These are phyloP conservation scores for Myripristis murdjan DNA, from an alignment of 2,797 vertebrate genomes.

Conservation along the genomic window DNA sequence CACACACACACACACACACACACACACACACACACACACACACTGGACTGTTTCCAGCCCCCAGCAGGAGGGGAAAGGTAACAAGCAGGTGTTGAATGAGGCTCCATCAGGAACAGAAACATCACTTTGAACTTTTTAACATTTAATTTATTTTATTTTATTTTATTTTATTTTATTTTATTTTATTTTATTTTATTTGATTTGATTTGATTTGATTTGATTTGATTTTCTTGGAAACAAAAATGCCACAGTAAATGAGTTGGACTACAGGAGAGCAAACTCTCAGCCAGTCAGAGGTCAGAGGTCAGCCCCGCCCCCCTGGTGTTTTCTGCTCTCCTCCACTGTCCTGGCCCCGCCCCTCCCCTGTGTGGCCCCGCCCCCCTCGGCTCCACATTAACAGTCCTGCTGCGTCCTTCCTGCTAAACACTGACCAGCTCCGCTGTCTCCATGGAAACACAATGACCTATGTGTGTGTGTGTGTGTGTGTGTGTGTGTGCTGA, in stretches of 20 bases:
- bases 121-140: too few species aligned
- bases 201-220: too few species aligned
- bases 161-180: too few species aligned
- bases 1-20: not conserved
- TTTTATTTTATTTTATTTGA: too few species aligned
- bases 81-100: too few species aligned
- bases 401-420: constrained; percentile 59
- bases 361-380: not conserved
- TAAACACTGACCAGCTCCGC: constrained; percentile 65
- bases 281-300: too few species aligned
- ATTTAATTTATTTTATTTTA: too few species aligned
- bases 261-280: too few species aligned
- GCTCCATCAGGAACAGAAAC: too few species aligned
- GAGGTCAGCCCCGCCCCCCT: not conserved
- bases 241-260: too few species aligned
- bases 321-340: constrained; percentile 1
- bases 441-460: constrained; percentile 80
- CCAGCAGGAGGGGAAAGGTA: too few species aligned
- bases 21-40: not conserved
- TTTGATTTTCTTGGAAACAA: too few species aligned
- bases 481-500: constrained; percentile 72
- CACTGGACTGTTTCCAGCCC: not conserved
- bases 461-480: constrained; percentile 62
- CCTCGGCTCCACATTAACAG: constrained; percentile 73
- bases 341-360: not conserved